Evolutionary conservation across 2,888 invertebrate genomes (phyloP), one percentile per base, ranked within the genome.

Genomic region (Timema cristinae): DNA sequence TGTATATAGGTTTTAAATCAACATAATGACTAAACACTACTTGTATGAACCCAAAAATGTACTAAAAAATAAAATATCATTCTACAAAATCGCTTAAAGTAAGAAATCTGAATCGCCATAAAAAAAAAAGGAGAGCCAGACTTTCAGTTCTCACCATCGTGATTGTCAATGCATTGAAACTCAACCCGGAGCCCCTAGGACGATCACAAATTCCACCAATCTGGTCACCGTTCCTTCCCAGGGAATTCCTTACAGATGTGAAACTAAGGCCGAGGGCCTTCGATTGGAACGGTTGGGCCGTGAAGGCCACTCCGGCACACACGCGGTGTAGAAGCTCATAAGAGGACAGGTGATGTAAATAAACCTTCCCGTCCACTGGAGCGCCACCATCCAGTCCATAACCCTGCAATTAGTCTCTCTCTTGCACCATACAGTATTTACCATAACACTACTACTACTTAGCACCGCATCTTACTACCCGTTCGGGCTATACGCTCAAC

Each of bases 271-370:
- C 80, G 13, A 81, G 73, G 9, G 77, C 77, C 63, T 83, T 80
- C 68, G 85, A 83, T 72, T 82, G 78, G 71, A 86, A 86, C 2
- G 84, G 83, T 69, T 85, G 84, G 9, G 85, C 85, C 0, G 86
- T 85, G 77, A 86, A 86, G 0, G 84, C 84, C 0, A 86, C 82
- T 0, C 86, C 86, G 7, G 86, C 79, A 71, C 86, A 86, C 51
- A 86, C 85, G 73, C 85, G 84, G 5, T 83, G 82, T 5, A 86
- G 78, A 0, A 85, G 79, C 1, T 83, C 79, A 0, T 85, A 80
- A 70, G 84, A 79, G 47, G 85, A 83, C 72, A 85, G 83, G 72
- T 79, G 78, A 82, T 83, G 82, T 70, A 85, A 79, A 74, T 84
- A 85, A 54, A 77, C 80, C 2, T 82, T 79, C 0, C 85, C 85